Base-by-base conservation (phyloP, 2,797 vertebrate genomes). In the Acanthis flammea region DNA sequence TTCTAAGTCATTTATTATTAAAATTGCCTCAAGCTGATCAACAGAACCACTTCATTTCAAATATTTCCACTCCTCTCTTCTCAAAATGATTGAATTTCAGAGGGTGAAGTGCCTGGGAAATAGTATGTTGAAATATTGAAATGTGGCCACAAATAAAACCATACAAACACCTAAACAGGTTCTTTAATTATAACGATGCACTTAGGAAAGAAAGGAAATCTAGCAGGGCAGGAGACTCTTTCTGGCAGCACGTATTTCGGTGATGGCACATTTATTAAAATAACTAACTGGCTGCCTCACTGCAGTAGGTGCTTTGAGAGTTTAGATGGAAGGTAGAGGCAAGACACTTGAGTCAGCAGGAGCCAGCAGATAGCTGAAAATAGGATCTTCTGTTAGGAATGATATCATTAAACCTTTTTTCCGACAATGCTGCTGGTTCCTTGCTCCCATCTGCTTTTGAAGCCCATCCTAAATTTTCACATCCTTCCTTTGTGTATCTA, bases 111-210 rank as follows among this genome's bases (percentile, higher is more conserved):
- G 77, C 82, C 93, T n/a, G 94, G 95, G 73, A 98, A 97, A 71
- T 91, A 94, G 68, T 91, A 97, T 80, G 90, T 78, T 95, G 96
- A 97, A 96, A 98, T 57, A 62, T 10, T 97, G 97, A 97, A 98
- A 95, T 96, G 75, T 84, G 97, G 96, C 79, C 96, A 97, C 44
- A 97, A 98, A 94, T 94, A 98, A 88, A 97, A 47, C 92, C 92
- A 88, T 97, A 97, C 94, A 98, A 98, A 93, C 94, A 93, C 41
- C 96, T 94, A 30, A 97, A 97, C 62, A 93, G 96, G 39, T 97
- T 57, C 85, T 97, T 89, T 61, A 62, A 45, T 48, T 65, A 45
- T 39, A 47, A 35, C 35, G 25, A 33, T 19, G 10, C 14, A 47
- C 27, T 61, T 76, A 2, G 23, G 35, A 89, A 87, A 62, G 11